Percentiles rank a stretch among this genome's conserved stretches.
These are phyloP conservation scores for Drosophila insularis DNA, from an alignment of 1,140 invertebrate species.

Conservation along the genomic window DNA sequence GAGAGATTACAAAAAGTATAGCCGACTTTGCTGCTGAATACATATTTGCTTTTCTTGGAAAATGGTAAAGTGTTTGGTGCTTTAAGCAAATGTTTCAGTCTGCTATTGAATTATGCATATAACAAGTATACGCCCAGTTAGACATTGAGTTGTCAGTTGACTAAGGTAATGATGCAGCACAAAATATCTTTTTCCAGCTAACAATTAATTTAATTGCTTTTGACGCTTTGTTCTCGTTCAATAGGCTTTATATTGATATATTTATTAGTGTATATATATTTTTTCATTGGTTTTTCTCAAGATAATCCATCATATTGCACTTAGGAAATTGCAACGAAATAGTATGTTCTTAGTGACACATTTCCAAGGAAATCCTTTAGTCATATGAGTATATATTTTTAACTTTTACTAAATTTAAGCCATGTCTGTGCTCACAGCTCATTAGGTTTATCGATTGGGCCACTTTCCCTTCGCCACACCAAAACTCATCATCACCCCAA, in stretches of 20 bases:
- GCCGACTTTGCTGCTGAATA: neutral
- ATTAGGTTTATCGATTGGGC: conserved; percentile 69
- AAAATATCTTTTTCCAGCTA: conserved; percentile 16
- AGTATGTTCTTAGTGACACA: neutral
- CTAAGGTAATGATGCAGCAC: conserved; percentile 35
- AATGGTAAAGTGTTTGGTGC: too few relatives aligned
- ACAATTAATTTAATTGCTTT: conserved; percentile 61
- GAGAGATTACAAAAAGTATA: neutral
- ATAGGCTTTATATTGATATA: conserved; percentile 2
- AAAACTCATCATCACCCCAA: neutral
- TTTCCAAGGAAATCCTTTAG: neutral
- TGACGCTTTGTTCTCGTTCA: conserved; percentile 29
- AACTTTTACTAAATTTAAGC: conserved; percentile 36
- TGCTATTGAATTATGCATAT: conserved; percentile 1
- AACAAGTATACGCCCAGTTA: conserved; percentile 55
- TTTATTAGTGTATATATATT: too few relatives aligned
- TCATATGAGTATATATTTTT: neutral
- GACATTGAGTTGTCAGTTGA: conserved; percentile 23
- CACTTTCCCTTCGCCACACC: neutral
- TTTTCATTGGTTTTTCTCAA: neutral
- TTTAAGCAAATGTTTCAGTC: neutral
- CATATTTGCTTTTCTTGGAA: too few relatives aligned
- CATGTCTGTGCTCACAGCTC: conserved; percentile 57
- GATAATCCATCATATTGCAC: conserved; percentile 10
- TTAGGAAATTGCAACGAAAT: conserved; percentile 35